Evolutionary conservation across 2,113 vertebrate genomes (phyloP), one percentile per base, ranked within the genome.

Genomic region (Brachirus orientalis): DNA sequence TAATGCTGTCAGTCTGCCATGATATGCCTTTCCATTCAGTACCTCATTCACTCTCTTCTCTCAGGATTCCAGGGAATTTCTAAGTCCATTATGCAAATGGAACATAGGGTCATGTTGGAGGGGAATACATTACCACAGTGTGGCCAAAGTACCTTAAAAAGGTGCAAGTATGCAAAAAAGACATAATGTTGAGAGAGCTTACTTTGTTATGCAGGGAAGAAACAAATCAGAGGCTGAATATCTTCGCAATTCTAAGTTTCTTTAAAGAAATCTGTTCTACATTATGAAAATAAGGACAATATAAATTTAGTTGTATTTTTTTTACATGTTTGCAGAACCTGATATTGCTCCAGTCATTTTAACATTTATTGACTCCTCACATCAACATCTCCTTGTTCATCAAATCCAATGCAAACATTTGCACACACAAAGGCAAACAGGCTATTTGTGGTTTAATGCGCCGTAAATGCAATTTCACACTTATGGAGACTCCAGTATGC

Each of bases 1-100:
- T 63, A 87, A 83, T 82, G 91, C 92, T 90, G 93, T 92, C 91
- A 84, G 88, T 86, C 87, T 89, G 76, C 90, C 87, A 88, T 89
- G 92, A 91, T 90, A 91, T 89, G 71, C 87, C 46, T 65, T 62
- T 60, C 73, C 51, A 36, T 82, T 70, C 71, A 56, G 59, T 62
- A 22, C 22, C 55, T 65, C 55, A 52, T 77, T 84, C 70, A 45
- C 12, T 80, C 55, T 44, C 50, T 60, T 66, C 54, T 69, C 53
- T 66, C 44, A 36, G 70, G 75, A 70, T 54, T 87, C 59, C 65
- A 62, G 17, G 8, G 17, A 18, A 47, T 47, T 63, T 68, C 50
- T 51, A 70, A 16, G 69, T 61, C 72, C 38, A 59, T 78, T 77
- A 72, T 59, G 75, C 72, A 83, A 89, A 86, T 83, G 68, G 72